A percentile compares a stretch with the other conserved stretches of the same genome.
These are phyloP conservation scores for rabbit (Oryctolagus cuniculus) DNA, from an alignment of 2,113 vertebrate species.

Conservation along the genomic window DNA sequence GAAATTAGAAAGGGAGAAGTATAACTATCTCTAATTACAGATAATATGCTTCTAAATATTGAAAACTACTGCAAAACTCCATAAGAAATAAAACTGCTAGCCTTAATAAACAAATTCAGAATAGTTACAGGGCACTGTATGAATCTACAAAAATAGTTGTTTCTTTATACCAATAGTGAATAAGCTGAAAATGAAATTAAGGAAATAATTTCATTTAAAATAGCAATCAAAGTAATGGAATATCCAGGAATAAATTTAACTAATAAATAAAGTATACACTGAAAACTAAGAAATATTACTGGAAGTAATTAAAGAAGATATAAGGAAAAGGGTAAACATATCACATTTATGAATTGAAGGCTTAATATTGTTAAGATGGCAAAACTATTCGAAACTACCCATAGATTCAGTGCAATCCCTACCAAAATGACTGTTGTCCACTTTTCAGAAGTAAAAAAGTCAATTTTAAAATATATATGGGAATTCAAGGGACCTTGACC, in stretches of 20 bases:
- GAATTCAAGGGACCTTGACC: neutral
- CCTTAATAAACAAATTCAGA: neutral
- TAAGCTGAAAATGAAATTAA: too few species aligned
- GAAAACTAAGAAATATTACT: neutral
- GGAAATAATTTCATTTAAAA: too few species aligned
- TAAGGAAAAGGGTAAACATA: neutral
- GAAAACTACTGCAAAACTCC: neutral
- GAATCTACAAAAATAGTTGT: neutral
- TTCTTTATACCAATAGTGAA: neutral
- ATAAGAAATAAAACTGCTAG: neutral
- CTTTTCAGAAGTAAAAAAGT: neutral
- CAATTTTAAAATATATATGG: neutral
- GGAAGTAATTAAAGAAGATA: neutral
- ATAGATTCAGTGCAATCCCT: too few species aligned
- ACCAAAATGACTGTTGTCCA: neutral
- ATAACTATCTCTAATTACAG: neutral
- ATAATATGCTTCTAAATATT: neutral
- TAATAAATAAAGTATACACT: neutral
- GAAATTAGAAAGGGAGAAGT: neutral
- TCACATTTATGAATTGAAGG: neutral
- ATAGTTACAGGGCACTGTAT: neutral
- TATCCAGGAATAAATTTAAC: too few species aligned
- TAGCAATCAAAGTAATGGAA: too few species aligned
- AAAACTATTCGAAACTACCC: too few species aligned
- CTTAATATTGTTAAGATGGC: too few species aligned